phyloP scores from a whole-genome alignment of 1,140 invertebrate genomes.

The Wasmannia auropunctata region DNA sequence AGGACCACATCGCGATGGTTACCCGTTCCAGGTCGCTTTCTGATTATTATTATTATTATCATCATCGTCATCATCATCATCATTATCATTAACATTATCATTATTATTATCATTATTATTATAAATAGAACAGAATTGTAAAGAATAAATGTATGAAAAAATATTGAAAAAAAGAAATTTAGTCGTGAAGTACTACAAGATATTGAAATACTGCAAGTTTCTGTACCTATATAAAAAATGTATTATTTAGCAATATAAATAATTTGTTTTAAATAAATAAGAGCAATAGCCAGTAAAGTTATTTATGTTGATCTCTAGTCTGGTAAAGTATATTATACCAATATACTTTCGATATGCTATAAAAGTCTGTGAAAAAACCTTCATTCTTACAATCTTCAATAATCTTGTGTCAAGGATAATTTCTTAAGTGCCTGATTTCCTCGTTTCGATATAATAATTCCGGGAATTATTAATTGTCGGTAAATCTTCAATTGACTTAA shows the following conservation, averaged over 20 bases:
- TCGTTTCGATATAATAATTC: slow-evolving; percentile 36
- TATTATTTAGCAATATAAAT: neutral
- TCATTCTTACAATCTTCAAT: slow-evolving; percentile 34
- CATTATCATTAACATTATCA: neutral
- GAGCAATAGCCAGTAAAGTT: neutral
- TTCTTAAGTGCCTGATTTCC: slow-evolving; percentile 46
- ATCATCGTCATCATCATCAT: slow-evolving; percentile 14
- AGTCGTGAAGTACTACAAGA: neutral
- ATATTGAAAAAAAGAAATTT: neutral
- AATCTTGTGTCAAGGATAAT: slow-evolving; percentile 45
- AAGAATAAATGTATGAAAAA: neutral
- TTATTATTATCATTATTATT: slow-evolving; percentile 20
- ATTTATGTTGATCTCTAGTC: slow-evolving; percentile 7
- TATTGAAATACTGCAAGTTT: neutral
- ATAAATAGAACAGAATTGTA: slow-evolving; percentile 14
- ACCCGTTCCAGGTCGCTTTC: slow-evolving; percentile 13
- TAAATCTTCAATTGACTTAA: neutral
- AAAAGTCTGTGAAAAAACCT: slow-evolving; percentile 38
- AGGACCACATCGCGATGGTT: neutral
- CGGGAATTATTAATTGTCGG: neutral
- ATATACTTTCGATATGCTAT: slow-evolving; percentile 27
- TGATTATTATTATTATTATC: slow-evolving; percentile 22
- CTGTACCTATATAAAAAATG: neutral
- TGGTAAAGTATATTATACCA: slow-evolving; percentile 17
- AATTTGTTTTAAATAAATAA: slow-evolving; percentile 6